These are phyloP conservation scores for Cyanoderma ruficeps DNA, from an alignment of 2,113 vertebrate species.

Conservation along the genomic window DNA sequence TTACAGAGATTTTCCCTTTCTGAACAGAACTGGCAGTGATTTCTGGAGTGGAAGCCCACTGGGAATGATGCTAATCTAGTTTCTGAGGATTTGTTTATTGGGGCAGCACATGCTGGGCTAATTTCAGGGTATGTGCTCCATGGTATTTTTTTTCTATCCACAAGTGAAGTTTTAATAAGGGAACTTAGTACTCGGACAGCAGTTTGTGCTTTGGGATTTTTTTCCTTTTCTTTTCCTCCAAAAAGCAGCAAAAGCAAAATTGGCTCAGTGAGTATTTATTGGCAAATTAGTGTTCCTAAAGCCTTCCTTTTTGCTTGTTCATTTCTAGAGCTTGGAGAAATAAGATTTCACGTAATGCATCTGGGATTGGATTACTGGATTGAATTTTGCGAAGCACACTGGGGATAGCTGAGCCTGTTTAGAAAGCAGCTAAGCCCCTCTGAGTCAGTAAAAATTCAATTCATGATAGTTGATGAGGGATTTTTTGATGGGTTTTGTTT, in stretches of 20 bases:
- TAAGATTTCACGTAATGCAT: constrained; percentile 57
- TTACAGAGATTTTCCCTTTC: constrained; percentile 31
- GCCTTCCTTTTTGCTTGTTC: constrained; percentile 44
- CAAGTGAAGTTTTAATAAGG: constrained; percentile 15
- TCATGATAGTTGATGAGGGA: neutral
- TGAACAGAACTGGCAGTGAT: constrained; percentile 30
- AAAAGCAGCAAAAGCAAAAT: neutral
- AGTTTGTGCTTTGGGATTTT: neutral
- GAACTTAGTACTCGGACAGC: neutral
- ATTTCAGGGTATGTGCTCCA: neutral
- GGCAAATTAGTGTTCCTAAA: constrained; percentile 57
- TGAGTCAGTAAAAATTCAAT: constrained; percentile 51
- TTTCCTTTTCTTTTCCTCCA: neutral
- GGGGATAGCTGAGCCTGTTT: constrained; percentile 42
- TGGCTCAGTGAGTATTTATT: constrained; percentile 43
- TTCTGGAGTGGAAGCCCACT: neutral
- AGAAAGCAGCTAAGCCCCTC: constrained; percentile 33
- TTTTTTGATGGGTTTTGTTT: neutral
- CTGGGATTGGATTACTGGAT: constrained; percentile 63
- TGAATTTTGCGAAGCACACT: constrained; percentile 42
- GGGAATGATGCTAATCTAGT: constrained; percentile 27
- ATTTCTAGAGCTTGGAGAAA: constrained; percentile 50
- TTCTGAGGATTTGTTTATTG: constrained; percentile 48
- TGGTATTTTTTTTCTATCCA: neutral
- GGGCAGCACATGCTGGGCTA: constrained; percentile 43